Evolutionary conservation across 2,888 invertebrate genomes (phyloP).

Genomic region (Netelia virgata): DNA sequence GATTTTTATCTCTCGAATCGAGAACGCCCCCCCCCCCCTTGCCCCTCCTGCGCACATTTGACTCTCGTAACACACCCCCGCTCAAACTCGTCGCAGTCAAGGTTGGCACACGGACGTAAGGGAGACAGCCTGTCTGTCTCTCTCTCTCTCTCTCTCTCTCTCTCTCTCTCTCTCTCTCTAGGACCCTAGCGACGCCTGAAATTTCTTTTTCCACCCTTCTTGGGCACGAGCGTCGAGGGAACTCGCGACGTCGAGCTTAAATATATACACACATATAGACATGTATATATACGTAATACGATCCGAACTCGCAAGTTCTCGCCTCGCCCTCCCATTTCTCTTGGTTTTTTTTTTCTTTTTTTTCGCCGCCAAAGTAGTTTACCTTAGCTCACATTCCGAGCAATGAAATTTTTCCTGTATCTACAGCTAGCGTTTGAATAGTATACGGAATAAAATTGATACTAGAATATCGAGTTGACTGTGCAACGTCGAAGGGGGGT

Average conservation of each 20-base stretch:
- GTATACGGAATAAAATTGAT: slow-evolving; percentile 2
- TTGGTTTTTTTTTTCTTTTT: slow-evolving; percentile 26
- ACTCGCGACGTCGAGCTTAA: slow-evolving; percentile 11
- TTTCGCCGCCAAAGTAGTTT: slow-evolving; percentile 8
- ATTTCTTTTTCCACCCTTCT: slow-evolving; percentile 36
- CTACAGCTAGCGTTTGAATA: slow-evolving; percentile 12
- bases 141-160: neutral
- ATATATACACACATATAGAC: neutral
- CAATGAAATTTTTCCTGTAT: neutral
- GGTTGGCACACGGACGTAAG: slow-evolving; percentile 23
- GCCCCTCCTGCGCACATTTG: neutral
- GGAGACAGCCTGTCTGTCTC: neutral
- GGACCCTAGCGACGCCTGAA: slow-evolving; percentile 20
- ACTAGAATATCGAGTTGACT: slow-evolving; percentile 24
- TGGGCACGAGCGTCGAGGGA: slow-evolving; percentile 34
- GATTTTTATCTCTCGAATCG: slow-evolving; percentile 57
- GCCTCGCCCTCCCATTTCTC: slow-evolving; percentile 18
- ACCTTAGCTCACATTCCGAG: neutral
- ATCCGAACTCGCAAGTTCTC: slow-evolving; percentile 29
- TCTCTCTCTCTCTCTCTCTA: neutral
- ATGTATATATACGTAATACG: neutral
- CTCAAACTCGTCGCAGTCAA: slow-evolving; percentile 24
- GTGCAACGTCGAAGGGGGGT: neutral
- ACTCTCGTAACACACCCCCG: too few species aligned
- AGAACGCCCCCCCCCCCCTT: neutral